Percentiles rank a stretch among this genome's conserved stretches.
Evolutionary conservation across 2,113 vertebrate species (phyloP).

Genomic region (Syngnathoides biaculeatus): DNA sequence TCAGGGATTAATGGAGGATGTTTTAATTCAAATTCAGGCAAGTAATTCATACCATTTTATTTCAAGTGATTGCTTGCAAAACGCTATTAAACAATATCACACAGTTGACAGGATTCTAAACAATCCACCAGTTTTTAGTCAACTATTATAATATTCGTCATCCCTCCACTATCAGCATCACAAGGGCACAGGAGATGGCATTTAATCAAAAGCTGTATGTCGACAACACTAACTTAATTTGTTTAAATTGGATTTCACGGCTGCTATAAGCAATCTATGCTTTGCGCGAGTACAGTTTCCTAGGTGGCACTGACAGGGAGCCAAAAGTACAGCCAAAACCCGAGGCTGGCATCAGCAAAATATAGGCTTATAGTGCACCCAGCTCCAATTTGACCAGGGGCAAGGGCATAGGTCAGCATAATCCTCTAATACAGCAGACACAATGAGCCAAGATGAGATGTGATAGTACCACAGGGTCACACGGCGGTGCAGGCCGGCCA

Average conservation of each 20-base stretch:
- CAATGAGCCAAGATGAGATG: slow-evolving; percentile 50
- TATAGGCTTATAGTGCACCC: slow-evolving; percentile 36
- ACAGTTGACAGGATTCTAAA: too few relatives aligned
- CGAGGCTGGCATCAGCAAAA: slow-evolving; percentile 29
- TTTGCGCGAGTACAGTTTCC: background rate
- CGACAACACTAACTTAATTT: background rate
- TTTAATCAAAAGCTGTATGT: background rate
- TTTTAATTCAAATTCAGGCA: too few relatives aligned
- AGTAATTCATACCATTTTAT: too few relatives aligned
- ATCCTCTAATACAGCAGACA: slow-evolving; percentile 54
- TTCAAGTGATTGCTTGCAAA: too few relatives aligned
- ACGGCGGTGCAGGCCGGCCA: slow-evolving; percentile 26
- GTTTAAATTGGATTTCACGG: background rate
- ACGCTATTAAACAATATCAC: too few relatives aligned
- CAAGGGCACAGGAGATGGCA: slow-evolving; percentile 3
- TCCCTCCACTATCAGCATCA: background rate
- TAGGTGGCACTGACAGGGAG: slow-evolving; percentile 22
- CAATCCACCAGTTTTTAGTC: too few relatives aligned
- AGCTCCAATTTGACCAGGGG: slow-evolving; percentile 45
- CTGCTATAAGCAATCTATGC: slow-evolving; percentile 1
- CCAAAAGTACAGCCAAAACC: slow-evolving; percentile 14
- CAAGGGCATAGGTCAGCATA: slow-evolving; percentile 47
- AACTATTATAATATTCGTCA: background rate
- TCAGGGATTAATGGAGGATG: too few relatives aligned
- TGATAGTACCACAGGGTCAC: slow-evolving; percentile 54